Evolutionary conservation across 2,888 invertebrate species (phyloP).

Genomic region (Gibbula magus): DNA sequence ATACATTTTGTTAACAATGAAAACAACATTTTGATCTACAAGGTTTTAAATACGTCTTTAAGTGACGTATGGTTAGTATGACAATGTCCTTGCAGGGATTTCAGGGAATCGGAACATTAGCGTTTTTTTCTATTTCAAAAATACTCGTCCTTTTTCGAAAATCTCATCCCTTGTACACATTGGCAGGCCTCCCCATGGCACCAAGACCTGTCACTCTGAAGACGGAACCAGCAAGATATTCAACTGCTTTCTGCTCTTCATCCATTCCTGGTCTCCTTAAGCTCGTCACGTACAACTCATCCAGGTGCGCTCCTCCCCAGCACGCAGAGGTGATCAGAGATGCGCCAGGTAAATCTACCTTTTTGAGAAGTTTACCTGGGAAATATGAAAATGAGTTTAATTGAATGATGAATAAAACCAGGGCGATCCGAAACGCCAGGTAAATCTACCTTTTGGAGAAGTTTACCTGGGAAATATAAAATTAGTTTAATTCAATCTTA

Average conservation of each 20-base stretch:
- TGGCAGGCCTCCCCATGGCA: conserved; percentile 57
- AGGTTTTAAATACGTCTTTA: too few relatives aligned
- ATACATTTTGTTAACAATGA: too few relatives aligned
- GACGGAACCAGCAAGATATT: conserved; percentile 67
- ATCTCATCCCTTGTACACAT: conserved; percentile 43
- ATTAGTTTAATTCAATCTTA: neutral
- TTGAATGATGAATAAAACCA: neutral
- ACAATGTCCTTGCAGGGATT: too few relatives aligned
- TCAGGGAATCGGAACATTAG: too few relatives aligned
- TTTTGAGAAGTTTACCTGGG: conserved; percentile 76
- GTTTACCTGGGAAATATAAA: conserved; percentile 27
- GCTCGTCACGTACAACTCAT: conserved; percentile 83
- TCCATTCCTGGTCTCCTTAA: conserved; percentile 75
- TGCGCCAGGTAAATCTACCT: conserved; percentile 79
- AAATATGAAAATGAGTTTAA: neutral
- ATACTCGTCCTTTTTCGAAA: too few relatives aligned
- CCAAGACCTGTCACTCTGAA: conserved; percentile 69
- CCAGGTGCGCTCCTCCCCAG: conserved; percentile 83
- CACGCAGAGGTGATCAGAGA: conserved; percentile 82
- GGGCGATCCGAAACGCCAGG: conserved; percentile 78
- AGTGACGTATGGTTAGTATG: too few relatives aligned
- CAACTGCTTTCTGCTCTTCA: conserved; percentile 67
- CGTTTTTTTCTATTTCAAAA: too few relatives aligned
- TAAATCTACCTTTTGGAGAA: conserved; percentile 80
- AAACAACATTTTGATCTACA: too few relatives aligned